Evolutionary conservation across 2,888 invertebrate species (phyloP).

Genomic region (Odontomyia ornata): DNA sequence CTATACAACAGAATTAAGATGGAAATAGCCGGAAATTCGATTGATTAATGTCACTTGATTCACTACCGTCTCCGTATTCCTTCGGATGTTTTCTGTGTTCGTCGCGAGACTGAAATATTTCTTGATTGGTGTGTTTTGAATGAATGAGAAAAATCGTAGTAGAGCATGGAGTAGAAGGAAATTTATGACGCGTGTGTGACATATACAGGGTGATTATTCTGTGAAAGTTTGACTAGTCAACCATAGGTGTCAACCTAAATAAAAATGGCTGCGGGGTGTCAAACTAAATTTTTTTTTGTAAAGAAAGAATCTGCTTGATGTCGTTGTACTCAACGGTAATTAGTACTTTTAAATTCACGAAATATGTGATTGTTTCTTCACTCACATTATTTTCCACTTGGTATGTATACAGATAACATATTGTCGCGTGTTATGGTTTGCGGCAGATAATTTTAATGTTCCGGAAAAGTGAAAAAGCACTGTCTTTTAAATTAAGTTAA

Average conservation of each 20-base stretch:
- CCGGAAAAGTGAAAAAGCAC: too few species aligned
- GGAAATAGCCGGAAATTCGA: background rate
- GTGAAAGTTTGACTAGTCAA: background rate
- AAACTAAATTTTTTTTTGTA: too few species aligned
- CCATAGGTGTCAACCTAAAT: background rate
- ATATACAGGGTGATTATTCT: constrained; percentile 2
- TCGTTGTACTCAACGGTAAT: too few species aligned
- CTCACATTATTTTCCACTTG: too few species aligned
- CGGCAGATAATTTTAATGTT: too few species aligned
- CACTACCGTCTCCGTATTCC: constrained; percentile 3
- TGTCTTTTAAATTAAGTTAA: too few species aligned
- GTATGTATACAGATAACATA: too few species aligned
- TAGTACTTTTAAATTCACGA: too few species aligned
- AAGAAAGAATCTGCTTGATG: too few species aligned
- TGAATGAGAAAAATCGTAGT: constrained; percentile 23
- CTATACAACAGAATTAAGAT: background rate
- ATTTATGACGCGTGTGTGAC: background rate
- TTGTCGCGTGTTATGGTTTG: too few species aligned
- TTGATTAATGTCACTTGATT: background rate
- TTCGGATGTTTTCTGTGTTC: constrained; percentile 32
- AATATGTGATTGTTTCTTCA: too few species aligned
- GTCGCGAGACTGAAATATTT: constrained; percentile 17
- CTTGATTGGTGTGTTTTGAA: constrained; percentile 26
- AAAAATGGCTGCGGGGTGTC: too few species aligned
- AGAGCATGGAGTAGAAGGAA: constrained; percentile 28